phyloP scores from a whole-genome alignment of 1,140 invertebrate genomes.

The Diprion similis region DNA sequence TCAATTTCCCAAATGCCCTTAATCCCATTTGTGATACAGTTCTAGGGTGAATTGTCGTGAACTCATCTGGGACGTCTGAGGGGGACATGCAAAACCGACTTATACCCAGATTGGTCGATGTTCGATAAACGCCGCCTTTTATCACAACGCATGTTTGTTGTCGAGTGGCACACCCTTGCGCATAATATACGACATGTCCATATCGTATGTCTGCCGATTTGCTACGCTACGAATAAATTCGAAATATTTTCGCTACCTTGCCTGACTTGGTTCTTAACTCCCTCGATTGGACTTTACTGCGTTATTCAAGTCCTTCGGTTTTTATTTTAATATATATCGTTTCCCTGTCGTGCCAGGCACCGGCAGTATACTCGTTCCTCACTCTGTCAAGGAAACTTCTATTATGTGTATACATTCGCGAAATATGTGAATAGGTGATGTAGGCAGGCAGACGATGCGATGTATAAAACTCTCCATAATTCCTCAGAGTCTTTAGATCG shows the following conservation, averaged over 20 bases:
- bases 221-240: neutral
- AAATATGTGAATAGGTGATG: too few species aligned
- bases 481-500: too few species aligned
- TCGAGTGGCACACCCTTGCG: neutral
- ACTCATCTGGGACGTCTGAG: neutral
- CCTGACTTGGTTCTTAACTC: neutral
- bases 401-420: too few species aligned
- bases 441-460: too few species aligned
- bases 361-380: neutral
- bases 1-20: neutral
- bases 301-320: neutral
- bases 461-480: too few species aligned
- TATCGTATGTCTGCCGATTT: too few species aligned
- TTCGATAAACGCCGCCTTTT: neutral
- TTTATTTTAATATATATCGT: neutral
- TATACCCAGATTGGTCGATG: neutral
- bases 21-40: neutral
- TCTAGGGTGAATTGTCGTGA: neutral
- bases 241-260: neutral
- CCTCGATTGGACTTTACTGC: slow-evolving; percentile 1
- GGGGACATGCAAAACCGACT: neutral
- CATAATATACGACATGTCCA: too few species aligned
- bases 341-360: neutral
- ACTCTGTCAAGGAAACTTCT: too few species aligned
- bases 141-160: neutral